Base-by-base conservation (phyloP, 2,797 vertebrate genomes). In the Furcifer pardalis region DNA sequence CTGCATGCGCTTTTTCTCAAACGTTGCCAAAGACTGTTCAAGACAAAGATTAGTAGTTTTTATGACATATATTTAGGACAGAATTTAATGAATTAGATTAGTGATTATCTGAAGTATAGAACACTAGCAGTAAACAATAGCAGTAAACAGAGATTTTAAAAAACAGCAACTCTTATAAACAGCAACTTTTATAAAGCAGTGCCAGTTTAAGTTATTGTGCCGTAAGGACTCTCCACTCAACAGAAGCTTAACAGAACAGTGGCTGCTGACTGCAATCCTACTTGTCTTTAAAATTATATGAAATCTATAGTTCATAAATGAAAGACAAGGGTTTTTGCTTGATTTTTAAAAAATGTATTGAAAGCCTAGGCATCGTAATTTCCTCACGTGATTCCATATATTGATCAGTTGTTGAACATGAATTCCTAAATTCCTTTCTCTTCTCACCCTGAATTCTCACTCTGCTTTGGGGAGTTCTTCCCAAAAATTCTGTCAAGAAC, bases 31-130 rank as follows among this genome's bases (percentile, higher is more conserved):
- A 86, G 35, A 81, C 2, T 10, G 40, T 87, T 52, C 27, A 56
- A 42, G 30, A 35, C 42, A 72, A 84, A 90, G 83, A 10, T 44
- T 68, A 76, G n/a, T 32, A 77, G 71, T 62, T 90, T 77, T 84
- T 87, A 88, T 88, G 87, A 90, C 21, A 52, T 46, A 44, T 44
- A 59, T 77, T 86, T 72, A 86, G 86, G 89, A 87, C 66, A 75
- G 65, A 7, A 21, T 77, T 83, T 75, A 82, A 49, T 86, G 62
- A 2, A 85, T 62, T 62, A 87, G 74, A 90, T 75, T 71, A 87
- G 81, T 77, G 69, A 82, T 32, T 86, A 83, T 62, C 37, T 60
- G 23, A 89, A 84, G 80, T 73, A 65, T 30, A 56, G 13, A 56
- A 19, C 52, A 56, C 3, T 21, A 19, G 52, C 52, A 56, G 52